These are phyloP conservation scores for Ormyrus labotus DNA, from an alignment of 2,888 invertebrate species.

Conservation along the genomic window DNA sequence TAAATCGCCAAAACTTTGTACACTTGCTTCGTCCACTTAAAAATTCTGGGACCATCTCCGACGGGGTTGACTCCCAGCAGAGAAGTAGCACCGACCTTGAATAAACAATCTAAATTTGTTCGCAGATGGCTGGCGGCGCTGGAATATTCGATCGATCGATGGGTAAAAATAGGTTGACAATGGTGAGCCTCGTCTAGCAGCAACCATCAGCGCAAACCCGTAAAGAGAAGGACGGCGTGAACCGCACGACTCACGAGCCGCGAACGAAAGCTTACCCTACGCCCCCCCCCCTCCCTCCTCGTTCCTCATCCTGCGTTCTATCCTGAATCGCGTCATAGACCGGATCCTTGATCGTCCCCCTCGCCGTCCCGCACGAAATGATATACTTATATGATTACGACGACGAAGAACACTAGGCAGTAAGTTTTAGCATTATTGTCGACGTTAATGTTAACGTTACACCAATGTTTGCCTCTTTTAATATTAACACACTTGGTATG, in stretches of 20 bases:
- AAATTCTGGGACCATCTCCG: too few species aligned
- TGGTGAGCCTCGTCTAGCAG: conserved; percentile 41
- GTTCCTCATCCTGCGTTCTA: neutral
- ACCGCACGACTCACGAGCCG: neutral
- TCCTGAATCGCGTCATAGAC: neutral
- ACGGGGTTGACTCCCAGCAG: too few species aligned
- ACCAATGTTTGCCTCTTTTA: conserved; percentile 56
- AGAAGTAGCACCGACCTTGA: too few species aligned
- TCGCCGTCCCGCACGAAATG: conserved; percentile 31
- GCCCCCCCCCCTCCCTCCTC: neutral
- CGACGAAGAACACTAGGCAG: conserved; percentile 40
- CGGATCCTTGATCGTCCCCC: conserved; percentile 26
- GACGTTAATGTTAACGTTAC: conserved; percentile 48
- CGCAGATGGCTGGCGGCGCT: conserved; percentile 94
- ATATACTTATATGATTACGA: conserved; percentile 31
- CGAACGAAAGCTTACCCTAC: too few species aligned
- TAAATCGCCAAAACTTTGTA: too few species aligned
- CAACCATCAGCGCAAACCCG: conserved; percentile 7
- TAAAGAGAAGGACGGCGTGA: conserved; percentile 32
- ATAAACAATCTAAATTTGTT: conserved; percentile 10
- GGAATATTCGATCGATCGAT: conserved; percentile 95
- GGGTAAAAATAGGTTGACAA: conserved; percentile 87
- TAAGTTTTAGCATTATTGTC: conserved; percentile 53
- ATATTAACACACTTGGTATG: conserved; percentile 34
- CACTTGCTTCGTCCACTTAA: too few species aligned